Base-by-base conservation (phyloP, 1,140 invertebrate species). In the Drosophila suzukii region DNA sequence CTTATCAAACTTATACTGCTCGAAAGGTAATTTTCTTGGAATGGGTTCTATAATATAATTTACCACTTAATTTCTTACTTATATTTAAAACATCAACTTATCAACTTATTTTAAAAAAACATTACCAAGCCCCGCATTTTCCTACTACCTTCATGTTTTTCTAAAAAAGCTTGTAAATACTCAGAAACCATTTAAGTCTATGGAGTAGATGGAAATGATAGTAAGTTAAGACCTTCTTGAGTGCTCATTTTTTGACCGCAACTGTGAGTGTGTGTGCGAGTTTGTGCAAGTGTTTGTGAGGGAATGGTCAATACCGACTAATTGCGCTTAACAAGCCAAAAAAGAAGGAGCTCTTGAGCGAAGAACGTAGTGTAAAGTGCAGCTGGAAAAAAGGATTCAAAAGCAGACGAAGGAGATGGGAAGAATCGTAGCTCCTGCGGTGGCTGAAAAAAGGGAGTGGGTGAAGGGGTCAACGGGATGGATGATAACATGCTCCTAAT, bases 401-500 rank as follows among this genome's bases (percentile, higher is more conserved):
- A 43, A 15, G 17, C 60, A 15, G 17, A 43, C 13, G 20, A 53
- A 58, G 61, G 75, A 67, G 32, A 54, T 34, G 49, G 54, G 46
- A n/a, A 59, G 71, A 75, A 57, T 50, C 47, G 60, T 17, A 10
- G 72, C 38, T 63, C 12, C 44, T 50, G 70, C 51, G 50, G 63
- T 34, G 43, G 43, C 30, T 46, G 17, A 13, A 30, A 15, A 49
- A 49, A 6, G 24, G 47, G 3, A 50, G 17, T 46, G 44, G 34
- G 3, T 51, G 32, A 13, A 20, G 20, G 43, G 32, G 50, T 17
- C 13, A 27, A 27, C 27, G 20, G 24, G 50, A 41, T 43, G 50
- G 60, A 76, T 81, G 79, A 81, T 81, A 81, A 81, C 78, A 81
- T 73, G 67, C 74, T 81, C 78, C 78, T 81, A 81, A 81, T 81